Evolutionary conservation across 2,797 vertebrate species (phyloP), one percentile per base, ranked within the genome.

Genomic region (Lophotriccus pileatus): DNA sequence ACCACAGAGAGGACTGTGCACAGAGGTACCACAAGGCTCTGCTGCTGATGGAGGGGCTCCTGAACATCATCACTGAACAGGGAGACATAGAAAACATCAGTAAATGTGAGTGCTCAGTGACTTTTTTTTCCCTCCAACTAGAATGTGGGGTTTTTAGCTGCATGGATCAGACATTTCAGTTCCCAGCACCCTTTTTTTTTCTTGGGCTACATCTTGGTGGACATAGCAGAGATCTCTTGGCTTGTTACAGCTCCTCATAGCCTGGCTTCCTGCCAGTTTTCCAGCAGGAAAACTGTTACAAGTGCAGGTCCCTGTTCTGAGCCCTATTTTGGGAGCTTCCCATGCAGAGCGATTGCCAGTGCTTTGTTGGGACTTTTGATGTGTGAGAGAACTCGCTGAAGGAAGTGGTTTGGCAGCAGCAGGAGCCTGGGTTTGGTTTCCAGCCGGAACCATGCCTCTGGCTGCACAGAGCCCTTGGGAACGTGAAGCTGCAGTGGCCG

Each of bases 11-110:
- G 82, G 98, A 98, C 46, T 99, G 99, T 1, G 95, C 98, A 14
- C 98, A 99, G 82, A 98, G 99, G 90, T 99, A 99, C 97, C 98
- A 99, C 81, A 99, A 99, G 95, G 99, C 99, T 32, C 97, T 99
- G 81, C 97, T 99, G 89, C 98, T 99, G 68, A 98, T 99, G 99
- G 99, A 99, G 94, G 99, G 99, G 28, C 98, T 99, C 49, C 98
- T 98, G 60, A 98, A 98, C 83, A 98, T 99, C 95, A 98, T 99
- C 84, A 98, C 98, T 1, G 99, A 99, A 64, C 98, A 98, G 95
- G 97, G 98, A 0, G 99, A 99, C 88, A 97, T 99, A 32, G 98
- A 98, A 87, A 99, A 98, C 96, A 98, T 99, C 20, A 98, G 97
- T 90, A 99, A 99, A 98, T 99, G 99, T 99, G 97, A 96, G 99